These are phyloP conservation scores for Nasonovia ribisnigri DNA, from an alignment of 2,888 invertebrate genomes.

Conservation along the genomic window DNA sequence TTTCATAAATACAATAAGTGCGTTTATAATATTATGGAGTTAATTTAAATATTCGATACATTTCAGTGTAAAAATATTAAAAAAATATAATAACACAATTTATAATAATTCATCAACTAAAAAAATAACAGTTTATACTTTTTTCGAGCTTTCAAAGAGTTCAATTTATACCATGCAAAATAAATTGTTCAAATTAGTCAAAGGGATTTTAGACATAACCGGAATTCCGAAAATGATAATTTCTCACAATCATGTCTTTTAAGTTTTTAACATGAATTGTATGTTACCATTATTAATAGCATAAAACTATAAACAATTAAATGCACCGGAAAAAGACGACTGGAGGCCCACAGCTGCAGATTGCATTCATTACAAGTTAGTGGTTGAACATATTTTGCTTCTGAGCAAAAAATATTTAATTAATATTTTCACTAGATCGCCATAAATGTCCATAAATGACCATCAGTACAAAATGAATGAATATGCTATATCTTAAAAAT, in stretches of 20 bases:
- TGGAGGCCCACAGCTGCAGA: neutral
- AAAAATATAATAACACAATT: neutral
- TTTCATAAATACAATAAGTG: neutral
- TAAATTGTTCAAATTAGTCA: too few relatives aligned
- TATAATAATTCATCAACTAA: neutral
- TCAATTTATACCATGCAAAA: neutral
- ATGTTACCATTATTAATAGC: neutral
- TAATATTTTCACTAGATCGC: neutral
- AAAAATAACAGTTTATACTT: neutral
- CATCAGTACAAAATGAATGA: neutral
- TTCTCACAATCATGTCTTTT: neutral
- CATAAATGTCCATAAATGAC: slow-evolving; percentile 5
- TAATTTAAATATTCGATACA: neutral
- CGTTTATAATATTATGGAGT: neutral
- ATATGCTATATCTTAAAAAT: neutral
- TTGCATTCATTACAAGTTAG: neutral
- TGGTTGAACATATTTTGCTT: slow-evolving; percentile 12
- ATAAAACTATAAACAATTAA: neutral
- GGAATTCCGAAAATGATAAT: neutral
- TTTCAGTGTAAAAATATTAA: neutral
- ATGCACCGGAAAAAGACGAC: neutral
- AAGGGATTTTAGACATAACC: neutral
- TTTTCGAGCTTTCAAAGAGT: neutral
- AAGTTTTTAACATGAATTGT: neutral
- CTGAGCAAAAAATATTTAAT: neutral